A percentile compares a stretch with the other conserved stretches of the same genome.
These are phyloP conservation scores for Dorcus hopei DNA, from an alignment of 2,888 invertebrate species.

Conservation along the genomic window DNA sequence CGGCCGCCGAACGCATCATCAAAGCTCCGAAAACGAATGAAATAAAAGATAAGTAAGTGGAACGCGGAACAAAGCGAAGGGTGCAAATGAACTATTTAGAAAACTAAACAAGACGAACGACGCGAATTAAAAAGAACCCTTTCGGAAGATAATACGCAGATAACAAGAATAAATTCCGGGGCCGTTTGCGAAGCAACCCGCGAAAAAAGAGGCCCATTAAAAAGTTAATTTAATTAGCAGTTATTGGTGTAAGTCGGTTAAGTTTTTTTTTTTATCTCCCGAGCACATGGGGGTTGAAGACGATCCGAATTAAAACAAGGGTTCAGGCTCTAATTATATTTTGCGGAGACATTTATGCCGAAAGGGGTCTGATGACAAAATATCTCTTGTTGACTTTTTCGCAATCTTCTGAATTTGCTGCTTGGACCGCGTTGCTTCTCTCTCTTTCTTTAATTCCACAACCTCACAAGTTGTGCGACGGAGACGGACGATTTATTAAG, in stretches of 20 bases:
- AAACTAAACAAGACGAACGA: constrained; percentile 25
- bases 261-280: constrained; percentile 35
- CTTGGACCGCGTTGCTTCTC: background rate
- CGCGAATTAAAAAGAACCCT: constrained; percentile 41
- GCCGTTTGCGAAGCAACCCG: constrained; percentile 28
- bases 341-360: constrained; percentile 37
- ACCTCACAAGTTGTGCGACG: background rate
- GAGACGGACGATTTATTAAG: background rate
- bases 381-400: constrained; percentile 32
- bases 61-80: background rate
- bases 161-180: constrained; percentile 36
- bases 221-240: constrained; percentile 47
- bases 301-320: constrained; percentile 35
- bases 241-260: constrained; percentile 44
- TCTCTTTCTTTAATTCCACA: too few species aligned
- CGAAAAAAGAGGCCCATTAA: constrained; percentile 38
- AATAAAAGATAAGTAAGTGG: background rate
- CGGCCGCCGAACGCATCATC: too few species aligned
- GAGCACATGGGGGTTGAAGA: constrained; percentile 32
- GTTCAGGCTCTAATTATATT: constrained; percentile 37
- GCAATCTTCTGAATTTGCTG: background rate
- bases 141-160: constrained; percentile 41
- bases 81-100: background rate
- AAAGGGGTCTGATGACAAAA: constrained; percentile 38
- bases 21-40: background rate